These are phyloP conservation scores for Molossus alvarezi DNA, from an alignment of 2,797 vertebrate species.

Conservation along the genomic window DNA sequence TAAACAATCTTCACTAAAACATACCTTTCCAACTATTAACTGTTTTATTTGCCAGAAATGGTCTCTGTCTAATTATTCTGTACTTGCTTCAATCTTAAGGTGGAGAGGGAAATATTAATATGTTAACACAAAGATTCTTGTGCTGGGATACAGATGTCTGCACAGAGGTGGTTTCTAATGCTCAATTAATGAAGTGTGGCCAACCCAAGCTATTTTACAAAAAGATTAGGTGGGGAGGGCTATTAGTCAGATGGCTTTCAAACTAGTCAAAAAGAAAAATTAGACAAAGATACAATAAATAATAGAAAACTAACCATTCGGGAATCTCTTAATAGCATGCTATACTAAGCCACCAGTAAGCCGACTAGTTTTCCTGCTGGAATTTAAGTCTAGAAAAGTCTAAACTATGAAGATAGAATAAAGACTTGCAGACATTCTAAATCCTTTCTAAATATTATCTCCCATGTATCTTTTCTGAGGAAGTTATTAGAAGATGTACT, in stretches of 20 bases:
- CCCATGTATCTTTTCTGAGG: background rate
- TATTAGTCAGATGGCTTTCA: slow-evolving; percentile 48
- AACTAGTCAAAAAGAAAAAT: slow-evolving; percentile 41
- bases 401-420: background rate
- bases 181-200: background rate
- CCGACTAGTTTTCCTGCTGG: slow-evolving; percentile 50
- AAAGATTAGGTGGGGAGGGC: background rate
- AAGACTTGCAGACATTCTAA: slow-evolving; percentile 32
- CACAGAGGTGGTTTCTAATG: background rate
- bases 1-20: slow-evolving; percentile 88
- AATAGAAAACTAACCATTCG: background rate
- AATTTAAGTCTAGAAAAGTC: slow-evolving; percentile 63
- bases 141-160: background rate
- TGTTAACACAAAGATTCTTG: slow-evolving; percentile 12
- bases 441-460: background rate
- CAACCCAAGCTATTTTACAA: slow-evolving; percentile 44
- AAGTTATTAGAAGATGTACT: slow-evolving; percentile 5
- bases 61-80: slow-evolving; percentile 86
- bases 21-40: slow-evolving; percentile 90
- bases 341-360: slow-evolving; percentile 10
- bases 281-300: slow-evolving; percentile 50
- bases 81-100: slow-evolving; percentile 72
- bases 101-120: slow-evolving; percentile 42
- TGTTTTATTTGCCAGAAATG: slow-evolving; percentile 88
- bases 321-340: background rate